phyloP scores from a whole-genome alignment of 2,888 invertebrate species.

The Criorhina ranunculi region DNA sequence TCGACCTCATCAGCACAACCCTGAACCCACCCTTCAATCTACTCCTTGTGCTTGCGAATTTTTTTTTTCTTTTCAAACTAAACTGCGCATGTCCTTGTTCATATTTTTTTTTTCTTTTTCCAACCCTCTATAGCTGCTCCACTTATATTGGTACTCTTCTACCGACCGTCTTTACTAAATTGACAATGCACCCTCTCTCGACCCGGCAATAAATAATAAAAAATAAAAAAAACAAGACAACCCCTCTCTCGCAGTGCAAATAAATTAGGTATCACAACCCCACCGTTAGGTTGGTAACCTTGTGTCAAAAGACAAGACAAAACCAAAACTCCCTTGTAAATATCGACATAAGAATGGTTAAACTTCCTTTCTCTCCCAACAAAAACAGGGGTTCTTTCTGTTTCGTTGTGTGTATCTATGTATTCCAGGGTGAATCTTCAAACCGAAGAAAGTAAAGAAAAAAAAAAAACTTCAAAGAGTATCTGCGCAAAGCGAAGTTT shows the following conservation, averaged over 20 bases:
- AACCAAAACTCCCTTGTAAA: slow-evolving; percentile 26
- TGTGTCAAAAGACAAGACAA: slow-evolving; percentile 23
- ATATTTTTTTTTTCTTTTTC: slow-evolving; percentile 5
- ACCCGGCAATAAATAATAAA: slow-evolving; percentile 57
- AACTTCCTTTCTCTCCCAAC: slow-evolving; percentile 25
- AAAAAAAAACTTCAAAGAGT: slow-evolving; percentile 42
- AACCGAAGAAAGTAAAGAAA: slow-evolving; percentile 14
- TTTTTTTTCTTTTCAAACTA: slow-evolving; percentile 1
- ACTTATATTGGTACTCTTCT: slow-evolving; percentile 41
- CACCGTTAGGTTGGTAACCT: slow-evolving; percentile 27
- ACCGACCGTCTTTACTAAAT: slow-evolving; percentile 52
- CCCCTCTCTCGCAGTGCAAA: slow-evolving; percentile 38
- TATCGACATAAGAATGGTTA: slow-evolving; percentile 58
- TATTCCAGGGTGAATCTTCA: slow-evolving; percentile 28
- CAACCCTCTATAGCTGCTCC: slow-evolving; percentile 51
- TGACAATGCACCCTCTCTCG: slow-evolving; percentile 41
- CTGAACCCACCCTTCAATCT: too few species aligned
- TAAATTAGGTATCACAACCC: slow-evolving; percentile 66
- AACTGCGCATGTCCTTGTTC: slow-evolving; percentile 54
- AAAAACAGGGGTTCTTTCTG: slow-evolving; percentile 23
- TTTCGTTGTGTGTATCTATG: slow-evolving; percentile 61
- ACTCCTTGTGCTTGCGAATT: slow-evolving; percentile 60
- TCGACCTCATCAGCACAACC: slow-evolving; percentile 51
- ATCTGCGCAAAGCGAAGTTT: slow-evolving; percentile 64
- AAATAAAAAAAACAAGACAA: slow-evolving; percentile 37